A percentile compares a stretch with the other conserved stretches of the same genome.
Conservation (phyloP, 1,140 invertebrate genomes). For the Aphaenogaster floridana region DNA sequence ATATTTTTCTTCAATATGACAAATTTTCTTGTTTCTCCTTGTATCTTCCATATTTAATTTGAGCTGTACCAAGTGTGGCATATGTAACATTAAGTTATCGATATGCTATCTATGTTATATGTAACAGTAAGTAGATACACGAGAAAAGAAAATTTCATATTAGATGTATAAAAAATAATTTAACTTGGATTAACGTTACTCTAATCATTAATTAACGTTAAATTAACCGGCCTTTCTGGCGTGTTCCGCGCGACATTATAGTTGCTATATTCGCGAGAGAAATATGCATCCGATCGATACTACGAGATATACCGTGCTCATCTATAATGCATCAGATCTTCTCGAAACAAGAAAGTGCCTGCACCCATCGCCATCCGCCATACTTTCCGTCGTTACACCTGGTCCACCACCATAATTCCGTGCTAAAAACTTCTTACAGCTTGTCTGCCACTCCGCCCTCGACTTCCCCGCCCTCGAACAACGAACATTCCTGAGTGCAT, state of each 20-base stretch:
- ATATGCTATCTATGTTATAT: not conserved
- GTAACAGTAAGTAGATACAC: not conserved
- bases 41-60: not conserved
- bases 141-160: not conserved
- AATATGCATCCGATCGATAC: conserved; percentile 42
- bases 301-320: conserved; percentile 38
- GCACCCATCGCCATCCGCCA: conserved; percentile 23
- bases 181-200: not conserved
- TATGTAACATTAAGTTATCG: not conserved
- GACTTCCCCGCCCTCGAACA: not conserved
- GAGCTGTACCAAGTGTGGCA: not conserved
- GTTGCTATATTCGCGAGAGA: conserved; percentile 14
- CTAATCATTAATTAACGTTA: not conserved
- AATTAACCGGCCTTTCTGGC: not conserved
- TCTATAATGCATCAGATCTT: conserved; percentile 60
- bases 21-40: not conserved
- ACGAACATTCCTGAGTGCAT: conserved; percentile 44
- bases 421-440: conserved; percentile 57
- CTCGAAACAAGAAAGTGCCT: conserved; percentile 47
- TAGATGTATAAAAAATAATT: conserved; percentile 19
- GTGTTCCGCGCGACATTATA: not conserved
- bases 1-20: not conserved
- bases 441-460: conserved; percentile 10
- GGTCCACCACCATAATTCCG: conserved; percentile 60
- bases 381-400: conserved; percentile 63